These are phyloP conservation scores for Brachionus rubens DNA, from an alignment of 1,140 invertebrate genomes.

Conservation along the genomic window DNA sequence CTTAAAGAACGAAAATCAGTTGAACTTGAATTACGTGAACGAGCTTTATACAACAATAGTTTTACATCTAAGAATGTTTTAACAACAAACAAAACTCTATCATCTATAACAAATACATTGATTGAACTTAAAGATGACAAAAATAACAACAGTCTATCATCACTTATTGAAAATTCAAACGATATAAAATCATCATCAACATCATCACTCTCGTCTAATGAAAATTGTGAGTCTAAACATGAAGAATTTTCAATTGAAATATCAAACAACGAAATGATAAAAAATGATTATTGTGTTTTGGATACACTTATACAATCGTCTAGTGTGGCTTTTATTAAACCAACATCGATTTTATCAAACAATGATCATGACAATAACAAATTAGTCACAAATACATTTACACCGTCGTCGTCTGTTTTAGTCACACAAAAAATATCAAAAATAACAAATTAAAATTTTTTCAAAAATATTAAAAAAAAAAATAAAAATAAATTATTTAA, in stretches of 20 bases:
- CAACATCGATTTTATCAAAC: neutral
- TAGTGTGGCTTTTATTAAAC: neutral
- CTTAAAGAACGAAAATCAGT: neutral
- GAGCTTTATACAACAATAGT: neutral
- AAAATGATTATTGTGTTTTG: slow-evolving; percentile 15
- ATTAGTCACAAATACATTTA: neutral
- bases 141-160: slow-evolving; percentile 25
- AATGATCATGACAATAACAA: neutral
- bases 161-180: neutral
- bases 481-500: too few relatives aligned
- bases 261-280: neutral
- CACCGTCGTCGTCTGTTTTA: too few relatives aligned
- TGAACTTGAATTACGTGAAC: neutral
- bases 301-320: neutral
- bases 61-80: slow-evolving; percentile 1
- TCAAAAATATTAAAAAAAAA: too few relatives aligned
- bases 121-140: slow-evolving; percentile 38
- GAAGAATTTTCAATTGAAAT: neutral
- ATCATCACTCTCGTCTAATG: slow-evolving; percentile 15
- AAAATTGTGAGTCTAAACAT: slow-evolving; percentile 19
- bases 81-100: neutral
- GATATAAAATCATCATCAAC: slow-evolving; percentile 30
- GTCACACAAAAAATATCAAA: too few relatives aligned
- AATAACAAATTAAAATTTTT: too few relatives aligned
- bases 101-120: slow-evolving; percentile 6